These are phyloP conservation scores for Aquatica leii DNA, from an alignment of 2,888 invertebrate genomes.

Conservation along the genomic window DNA sequence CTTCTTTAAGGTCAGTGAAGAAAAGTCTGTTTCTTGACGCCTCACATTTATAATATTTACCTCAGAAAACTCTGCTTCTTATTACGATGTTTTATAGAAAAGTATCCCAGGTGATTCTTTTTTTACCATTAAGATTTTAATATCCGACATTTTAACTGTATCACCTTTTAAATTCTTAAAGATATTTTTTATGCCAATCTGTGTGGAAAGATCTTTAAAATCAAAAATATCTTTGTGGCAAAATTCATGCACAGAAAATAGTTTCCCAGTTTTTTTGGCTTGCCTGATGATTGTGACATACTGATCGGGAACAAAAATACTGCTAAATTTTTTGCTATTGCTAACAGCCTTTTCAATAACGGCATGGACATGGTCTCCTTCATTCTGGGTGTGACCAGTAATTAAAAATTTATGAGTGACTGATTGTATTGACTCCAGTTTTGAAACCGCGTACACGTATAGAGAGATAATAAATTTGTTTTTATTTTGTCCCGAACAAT, in stretches of 20 bases:
- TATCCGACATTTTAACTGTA: background rate
- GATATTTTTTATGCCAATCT: slow-evolving; percentile 4
- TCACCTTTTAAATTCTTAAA: background rate
- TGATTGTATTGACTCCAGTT: background rate
- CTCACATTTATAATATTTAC: background rate
- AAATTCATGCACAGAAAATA: background rate
- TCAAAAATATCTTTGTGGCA: slow-evolving; percentile 1
- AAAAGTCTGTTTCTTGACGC: background rate
- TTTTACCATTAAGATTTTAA: no score
- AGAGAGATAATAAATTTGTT: slow-evolving; percentile 26
- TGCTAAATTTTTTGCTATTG: background rate
- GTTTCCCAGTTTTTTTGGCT: slow-evolving; percentile 11
- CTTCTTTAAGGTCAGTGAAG: background rate
- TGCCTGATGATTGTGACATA: background rate
- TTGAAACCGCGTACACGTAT: slow-evolving; percentile 23
- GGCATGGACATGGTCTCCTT: slow-evolving; percentile 8
- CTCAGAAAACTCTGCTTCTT: no score
- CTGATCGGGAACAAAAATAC: background rate
- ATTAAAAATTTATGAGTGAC: slow-evolving; percentile 12
- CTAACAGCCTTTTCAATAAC: slow-evolving; percentile 5
- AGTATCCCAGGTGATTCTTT: no score
- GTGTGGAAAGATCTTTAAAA: slow-evolving; percentile 7
- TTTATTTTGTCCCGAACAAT: slow-evolving; percentile 43
- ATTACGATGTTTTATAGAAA: no score
- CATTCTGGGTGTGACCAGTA: slow-evolving; percentile 13